Percentiles rank a stretch among this genome's conserved stretches.
Evolutionary conservation across 2,113 vertebrate genomes (phyloP).

Genomic region (Sardina pilchardus): DNA sequence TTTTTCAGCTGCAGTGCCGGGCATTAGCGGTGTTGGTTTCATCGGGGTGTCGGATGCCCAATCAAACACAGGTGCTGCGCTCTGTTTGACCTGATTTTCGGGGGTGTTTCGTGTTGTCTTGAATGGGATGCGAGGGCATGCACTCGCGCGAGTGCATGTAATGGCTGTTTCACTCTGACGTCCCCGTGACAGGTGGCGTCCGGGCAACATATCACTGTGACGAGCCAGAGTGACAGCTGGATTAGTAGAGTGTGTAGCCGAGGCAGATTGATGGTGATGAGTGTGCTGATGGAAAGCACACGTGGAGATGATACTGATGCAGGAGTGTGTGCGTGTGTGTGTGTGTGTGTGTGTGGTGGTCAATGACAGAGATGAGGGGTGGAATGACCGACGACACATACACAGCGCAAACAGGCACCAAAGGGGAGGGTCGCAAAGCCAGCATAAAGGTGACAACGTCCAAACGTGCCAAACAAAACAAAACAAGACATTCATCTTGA

Average conservation of each 20-base stretch:
- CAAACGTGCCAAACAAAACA: not conserved
- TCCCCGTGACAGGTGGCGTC: not conserved
- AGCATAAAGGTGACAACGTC: slow-evolving; percentile 46
- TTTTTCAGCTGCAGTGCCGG: not conserved
- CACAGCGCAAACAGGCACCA: slow-evolving; percentile 53
- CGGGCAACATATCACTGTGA: not conserved
- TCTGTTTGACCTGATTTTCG: not conserved
- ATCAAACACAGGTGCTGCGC: not conserved
- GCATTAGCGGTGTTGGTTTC: not conserved
- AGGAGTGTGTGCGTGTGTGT: not conserved
- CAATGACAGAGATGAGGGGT: slow-evolving; percentile 42
- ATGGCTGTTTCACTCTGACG: not conserved
- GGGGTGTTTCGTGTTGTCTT: not conserved
- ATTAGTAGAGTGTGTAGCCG: not conserved
- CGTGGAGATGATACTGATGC: not conserved
- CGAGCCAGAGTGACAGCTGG: not conserved
- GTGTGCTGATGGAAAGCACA: not conserved
- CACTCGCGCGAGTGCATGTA: not conserved
- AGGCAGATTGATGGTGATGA: not conserved
- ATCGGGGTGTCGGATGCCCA: not conserved
- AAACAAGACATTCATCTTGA: not conserved
- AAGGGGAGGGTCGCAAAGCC: slow-evolving; percentile 58
- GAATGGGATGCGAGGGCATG: not conserved
- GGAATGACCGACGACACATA: slow-evolving; percentile 51
- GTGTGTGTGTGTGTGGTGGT: not conserved